phyloP scores from a whole-genome alignment of 2,888 invertebrate genomes.

The Pantelozetes paolii region DNA sequence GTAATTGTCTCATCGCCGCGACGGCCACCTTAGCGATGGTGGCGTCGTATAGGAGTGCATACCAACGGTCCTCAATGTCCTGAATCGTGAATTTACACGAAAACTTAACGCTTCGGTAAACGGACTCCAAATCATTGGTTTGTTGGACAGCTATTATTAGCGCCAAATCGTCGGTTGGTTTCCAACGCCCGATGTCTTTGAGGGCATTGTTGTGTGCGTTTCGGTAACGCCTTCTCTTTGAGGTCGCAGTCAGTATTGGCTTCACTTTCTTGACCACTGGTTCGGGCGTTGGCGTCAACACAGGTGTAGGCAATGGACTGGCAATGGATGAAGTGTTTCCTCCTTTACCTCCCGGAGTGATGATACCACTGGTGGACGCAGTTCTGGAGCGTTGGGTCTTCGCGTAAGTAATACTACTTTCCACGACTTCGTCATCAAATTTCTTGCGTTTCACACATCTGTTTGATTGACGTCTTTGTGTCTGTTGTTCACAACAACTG shows the following conservation, averaged over 20 bases:
- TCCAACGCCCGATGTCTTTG: conserved; percentile 75
- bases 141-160: conserved; percentile 89
- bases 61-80: conserved; percentile 94
- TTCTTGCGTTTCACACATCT: conserved; percentile 90
- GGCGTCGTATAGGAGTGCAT: conserved; percentile 89
- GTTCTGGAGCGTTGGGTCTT: conserved; percentile 32
- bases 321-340: conserved; percentile 2
- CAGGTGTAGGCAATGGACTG: conserved; percentile 32
- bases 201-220: conserved; percentile 48
- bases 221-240: conserved; percentile 38
- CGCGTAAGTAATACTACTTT: conserved; percentile 64
- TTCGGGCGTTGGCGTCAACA: background rate
- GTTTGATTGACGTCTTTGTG: conserved; percentile 65
- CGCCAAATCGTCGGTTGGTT: conserved; percentile 91
- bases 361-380: background rate
- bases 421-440: conserved; percentile 95
- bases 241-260: conserved; percentile 44
- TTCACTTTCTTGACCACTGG: conserved; percentile 43
- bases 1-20: conserved; percentile 86
- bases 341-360: conserved; percentile 6
- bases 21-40: conserved; percentile 79
- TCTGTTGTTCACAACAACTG: conserved; percentile 14
- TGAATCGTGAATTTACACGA: conserved; percentile 88
- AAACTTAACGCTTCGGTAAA: conserved; percentile 89
- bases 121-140: conserved; percentile 61